Evolutionary conservation across 2,888 invertebrate genomes (phyloP).

Genomic region (Plagodis dolabraria): DNA sequence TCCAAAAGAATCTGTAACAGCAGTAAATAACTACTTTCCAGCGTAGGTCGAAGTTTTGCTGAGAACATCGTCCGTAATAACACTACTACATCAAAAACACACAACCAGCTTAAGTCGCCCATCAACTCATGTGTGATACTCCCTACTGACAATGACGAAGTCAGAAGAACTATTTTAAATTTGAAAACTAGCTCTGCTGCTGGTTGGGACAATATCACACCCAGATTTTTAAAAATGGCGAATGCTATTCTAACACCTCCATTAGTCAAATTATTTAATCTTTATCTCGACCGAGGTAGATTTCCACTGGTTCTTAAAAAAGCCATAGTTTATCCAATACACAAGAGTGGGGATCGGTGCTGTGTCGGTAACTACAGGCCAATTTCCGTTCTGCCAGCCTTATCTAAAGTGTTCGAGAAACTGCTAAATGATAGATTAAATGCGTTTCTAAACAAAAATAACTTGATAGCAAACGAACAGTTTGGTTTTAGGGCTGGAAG

Average conservation of each 20-base stretch:
- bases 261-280: background rate
- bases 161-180: background rate
- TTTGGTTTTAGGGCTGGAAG: slow-evolving; percentile 6
- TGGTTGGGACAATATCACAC: background rate
- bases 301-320: slow-evolving; percentile 3
- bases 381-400: no score
- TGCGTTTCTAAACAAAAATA: background rate
- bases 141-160: background rate
- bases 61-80: background rate
- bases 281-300: background rate
- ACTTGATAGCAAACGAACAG: slow-evolving; percentile 3
- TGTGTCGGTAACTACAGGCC: no score
- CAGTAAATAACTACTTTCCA: background rate
- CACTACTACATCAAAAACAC: background rate
- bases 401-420: slow-evolving; percentile 12
- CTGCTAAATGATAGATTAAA: slow-evolving; percentile 6
- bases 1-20: background rate
- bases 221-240: background rate
- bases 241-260: background rate
- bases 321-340: slow-evolving; percentile 4
- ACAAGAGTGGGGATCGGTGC: slow-evolving; percentile 3
- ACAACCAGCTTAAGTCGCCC: background rate
- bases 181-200: background rate
- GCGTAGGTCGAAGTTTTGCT: background rate
- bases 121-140: background rate